Evolutionary conservation across 2,113 vertebrate species (phyloP), one percentile per base, ranked within the genome.

Genomic region (Toxostoma redivivum): DNA sequence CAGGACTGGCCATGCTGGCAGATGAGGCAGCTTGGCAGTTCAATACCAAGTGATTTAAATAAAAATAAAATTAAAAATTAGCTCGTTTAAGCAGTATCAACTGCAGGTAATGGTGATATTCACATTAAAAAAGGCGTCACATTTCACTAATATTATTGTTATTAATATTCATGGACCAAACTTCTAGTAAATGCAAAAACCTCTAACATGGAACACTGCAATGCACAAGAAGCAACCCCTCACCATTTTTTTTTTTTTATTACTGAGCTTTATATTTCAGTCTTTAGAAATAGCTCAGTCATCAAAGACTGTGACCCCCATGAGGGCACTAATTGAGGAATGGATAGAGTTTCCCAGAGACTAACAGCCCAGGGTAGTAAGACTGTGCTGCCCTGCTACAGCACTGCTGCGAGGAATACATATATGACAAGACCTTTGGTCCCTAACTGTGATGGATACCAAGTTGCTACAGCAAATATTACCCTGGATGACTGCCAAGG

Each of bases 381-480:
- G 71, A 74, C 79, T 83, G 79, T 0, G 3, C 90, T 78, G 90
- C 81, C 71, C 48, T 47, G 81, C 54, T 23, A 33, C 5, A 0
- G 88, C 3, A 1, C 47, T 86, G 88, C 95, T 95, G 93, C 51
- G 1, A 90, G 80, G 90, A 93, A 94, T 81, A 83, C 28, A 5
- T 62, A 31, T 48, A 78, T 54, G 82, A 95, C 76, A 83, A 86
- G 95, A 96, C 93, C 95, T 96, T 96, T 97, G 92, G 92, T 95
- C 92, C 0, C 0, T 92, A 88, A 86, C 92, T 0, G 88, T 96
- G 92, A 96, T 95, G 90, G 92, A 96, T 96, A 96, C 94, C 90
- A 74, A 95, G 93, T 93, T 96, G 95, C 90, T 95, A 96, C 91
- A 95, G 95, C 94, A 96, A 92, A 97, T 95, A 96, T 90, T 94